Base-by-base conservation (phyloP, 1,140 invertebrate genomes). In the Drosophila repleta region DNA sequence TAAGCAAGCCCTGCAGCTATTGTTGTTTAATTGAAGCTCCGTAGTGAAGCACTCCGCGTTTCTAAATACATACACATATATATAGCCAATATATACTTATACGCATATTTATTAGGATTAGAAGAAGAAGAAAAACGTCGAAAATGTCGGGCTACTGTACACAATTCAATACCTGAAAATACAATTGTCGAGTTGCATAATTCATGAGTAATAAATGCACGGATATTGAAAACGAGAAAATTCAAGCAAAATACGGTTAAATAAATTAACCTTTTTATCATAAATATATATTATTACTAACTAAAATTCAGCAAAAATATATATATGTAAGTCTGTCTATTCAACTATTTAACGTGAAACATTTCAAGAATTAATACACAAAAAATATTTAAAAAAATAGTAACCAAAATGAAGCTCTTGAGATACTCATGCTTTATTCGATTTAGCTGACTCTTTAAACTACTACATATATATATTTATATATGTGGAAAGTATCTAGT, bases 151-250 rank as follows among this genome's bases (percentile, higher is more conserved):
- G 82, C 83, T 85, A 85, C 74, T 82, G 66, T 79, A 58, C 41
- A 79, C 21, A 43, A 46, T 45, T n/a, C 39, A 29, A 62, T 20
- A 60, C 1, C 21, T 24, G 15, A 35, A n/a, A 29, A n/a, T 18
- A 68, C 13, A 71, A 66, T 57, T 77, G 68, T 52, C 70, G 78
- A 81, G 82, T 88, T 87, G 82, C 82, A 85, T 85, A 85, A 82
- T 87, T 87, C 58, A 73, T 61, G 64, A 45, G 74, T 64, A 65
- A 43, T 15, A 57, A 65, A 24, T 26, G 7, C 8, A 29, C 18
- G 7, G 8, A 26, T 35, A 35, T 35, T 11, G 10, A 20, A 35
- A 17, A 51, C 18, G 7, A 18, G 17, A 17, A 15, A 17, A 43
- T 41, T 17, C 17, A 49, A 52, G 8, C n/a, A 72, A 67, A 39